Base-by-base conservation (phyloP, 2,888 invertebrate species). In the Zelleria hepariella region DNA sequence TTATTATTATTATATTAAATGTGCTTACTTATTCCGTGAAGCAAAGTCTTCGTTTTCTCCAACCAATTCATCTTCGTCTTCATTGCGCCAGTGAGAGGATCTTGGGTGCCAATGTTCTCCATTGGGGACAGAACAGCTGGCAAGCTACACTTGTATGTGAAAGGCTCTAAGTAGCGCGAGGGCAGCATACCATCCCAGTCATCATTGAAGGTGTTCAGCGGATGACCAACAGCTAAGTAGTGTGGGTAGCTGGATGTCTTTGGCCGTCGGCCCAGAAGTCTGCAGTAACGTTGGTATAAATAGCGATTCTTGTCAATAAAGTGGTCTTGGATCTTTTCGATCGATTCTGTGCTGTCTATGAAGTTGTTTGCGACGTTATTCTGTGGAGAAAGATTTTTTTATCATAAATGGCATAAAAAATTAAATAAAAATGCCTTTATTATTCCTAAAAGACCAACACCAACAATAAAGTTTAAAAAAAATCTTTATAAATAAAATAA, bases 171-270 rank as follows among this genome's bases (percentile, higher is more conserved):
- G 61, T 77, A 86, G 10, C 77, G 75, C 0, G 73, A 62, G 15
- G 70, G 70, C 0, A 86, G 68, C 4, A 75, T 75, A 2, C 88
- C 88, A 59, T 85, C 80, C 83, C 86, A 88, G 10, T 80, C 72
- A 0, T 80, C 74, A 53, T 67, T 70, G 52, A 86, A 86, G 8
- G 66, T 64, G 27, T 79, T 77, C 5, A 81, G 58, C 0, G 80
- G 78, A 60, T 78, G 77, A 2, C 79, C 82, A n/a, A 74, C 76
- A 0, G 77, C 60, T 1, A 66, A 58, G 56, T 64, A 78, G 59
- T 85, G 83, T 24, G 2, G n/a, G 8, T 27, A 58, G 0, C 27
- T 57, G 53, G 7, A 18, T 2, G 66, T 64, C 0, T 66, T 66
- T 1, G 61, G 60, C 4, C 72, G 64, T 32, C 76, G 81, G 27